These are phyloP conservation scores for Epsilonema sp. DNA, from an alignment of 2,888 invertebrate species.

Conservation along the genomic window DNA sequence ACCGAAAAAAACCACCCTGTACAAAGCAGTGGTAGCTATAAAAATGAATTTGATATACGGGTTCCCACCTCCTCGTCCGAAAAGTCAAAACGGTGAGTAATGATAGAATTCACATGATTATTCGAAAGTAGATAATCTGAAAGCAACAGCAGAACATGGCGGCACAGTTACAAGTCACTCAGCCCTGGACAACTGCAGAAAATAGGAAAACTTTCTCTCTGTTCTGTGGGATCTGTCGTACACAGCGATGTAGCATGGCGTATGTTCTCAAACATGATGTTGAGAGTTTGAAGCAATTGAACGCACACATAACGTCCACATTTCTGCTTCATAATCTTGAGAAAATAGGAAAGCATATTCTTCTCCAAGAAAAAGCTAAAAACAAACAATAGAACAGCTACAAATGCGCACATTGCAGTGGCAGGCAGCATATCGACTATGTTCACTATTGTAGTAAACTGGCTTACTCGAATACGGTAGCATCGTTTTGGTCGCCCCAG, in stretches of 20 bases:
- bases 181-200: no score
- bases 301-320: conserved; percentile 93
- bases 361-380: conserved; percentile 92
- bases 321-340: conserved; percentile 89
- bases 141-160: conserved; percentile 5
- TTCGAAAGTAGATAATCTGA: conserved; percentile 88
- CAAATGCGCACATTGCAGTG: no score
- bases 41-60: no score
- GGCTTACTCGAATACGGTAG: conserved; percentile 93
- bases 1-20: no score
- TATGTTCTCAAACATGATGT: conserved; percentile 97
- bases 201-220: no score
- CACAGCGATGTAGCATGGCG: conserved; percentile 94
- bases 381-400: conserved; percentile 15
- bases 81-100: conserved; percentile 97
- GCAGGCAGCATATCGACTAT: background rate
- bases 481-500: conserved; percentile 99
- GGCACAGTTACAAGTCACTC: no score
- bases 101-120: conserved; percentile 98
- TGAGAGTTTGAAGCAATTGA: conserved; percentile 85
- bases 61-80: conserved; percentile 76
- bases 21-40: no score
- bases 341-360: conserved; percentile 93
- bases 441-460: background rate
- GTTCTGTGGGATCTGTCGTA: no score